Percentiles rank a stretch among this genome's conserved stretches.
Conservation (phyloP, 2,113 vertebrate species). For the Sardina pilchardus region DNA sequence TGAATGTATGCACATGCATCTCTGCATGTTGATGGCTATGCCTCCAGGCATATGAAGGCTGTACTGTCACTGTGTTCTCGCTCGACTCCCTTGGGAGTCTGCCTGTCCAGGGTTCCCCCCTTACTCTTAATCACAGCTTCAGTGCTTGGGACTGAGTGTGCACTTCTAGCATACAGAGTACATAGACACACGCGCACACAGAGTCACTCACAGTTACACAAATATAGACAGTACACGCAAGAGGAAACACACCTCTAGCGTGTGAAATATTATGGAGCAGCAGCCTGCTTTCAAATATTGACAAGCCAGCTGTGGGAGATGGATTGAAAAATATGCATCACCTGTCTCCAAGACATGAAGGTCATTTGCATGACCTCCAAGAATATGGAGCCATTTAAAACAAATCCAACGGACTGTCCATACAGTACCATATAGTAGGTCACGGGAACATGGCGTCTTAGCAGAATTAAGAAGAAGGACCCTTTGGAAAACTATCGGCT, state of each 20-base stretch:
- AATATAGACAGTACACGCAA: constrained; percentile 23
- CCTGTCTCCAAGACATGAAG: constrained; percentile 58
- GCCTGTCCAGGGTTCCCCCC: background rate
- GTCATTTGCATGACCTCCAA: constrained; percentile 63
- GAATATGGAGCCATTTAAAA: background rate
- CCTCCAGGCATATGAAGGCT: background rate
- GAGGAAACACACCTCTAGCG: constrained; percentile 13
- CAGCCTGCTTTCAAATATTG: constrained; percentile 44
- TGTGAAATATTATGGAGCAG: constrained; percentile 49
- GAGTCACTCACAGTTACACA: constrained; percentile 19
- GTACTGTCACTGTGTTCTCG: background rate
- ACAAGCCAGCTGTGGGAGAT: constrained; percentile 46
- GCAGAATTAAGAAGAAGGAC: background rate
- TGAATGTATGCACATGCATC: background rate
- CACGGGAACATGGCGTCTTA: background rate
- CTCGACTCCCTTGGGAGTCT: background rate
- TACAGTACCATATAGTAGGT: background rate
- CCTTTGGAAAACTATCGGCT: background rate
- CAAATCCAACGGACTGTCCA: background rate
- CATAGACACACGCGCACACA: constrained; percentile 36
- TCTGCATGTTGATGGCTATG: background rate
- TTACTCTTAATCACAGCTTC: constrained; percentile 19
- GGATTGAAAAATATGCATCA: constrained; percentile 23
- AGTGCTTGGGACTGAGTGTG: constrained; percentile 34
- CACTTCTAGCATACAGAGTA: constrained; percentile 41